Evolutionary conservation across 2,113 vertebrate species (phyloP).

Genomic region (Rutilus rutilus): DNA sequence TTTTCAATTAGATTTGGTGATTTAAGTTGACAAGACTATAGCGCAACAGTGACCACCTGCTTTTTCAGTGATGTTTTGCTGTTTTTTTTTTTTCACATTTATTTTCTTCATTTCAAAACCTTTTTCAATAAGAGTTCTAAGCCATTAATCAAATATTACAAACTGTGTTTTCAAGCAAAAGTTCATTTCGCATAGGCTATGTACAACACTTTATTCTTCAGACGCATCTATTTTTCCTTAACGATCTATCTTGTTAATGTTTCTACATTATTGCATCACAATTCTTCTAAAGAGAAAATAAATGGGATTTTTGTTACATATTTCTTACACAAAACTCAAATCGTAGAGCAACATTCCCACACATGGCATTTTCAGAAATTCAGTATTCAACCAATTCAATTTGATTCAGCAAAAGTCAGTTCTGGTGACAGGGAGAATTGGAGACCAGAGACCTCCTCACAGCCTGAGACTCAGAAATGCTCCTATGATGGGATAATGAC

Average conservation of each 20-base stretch:
- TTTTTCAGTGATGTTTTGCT: background rate
- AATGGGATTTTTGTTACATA: background rate
- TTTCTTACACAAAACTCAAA: background rate
- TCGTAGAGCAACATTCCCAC: background rate
- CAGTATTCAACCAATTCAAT: background rate
- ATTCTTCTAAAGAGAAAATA: background rate
- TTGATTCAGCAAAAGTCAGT: slow-evolving; percentile 10
- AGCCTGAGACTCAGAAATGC: slow-evolving; percentile 32
- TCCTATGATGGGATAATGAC: slow-evolving; percentile 57
- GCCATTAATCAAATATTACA: background rate
- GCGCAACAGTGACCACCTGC: background rate
- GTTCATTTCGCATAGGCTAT: background rate
- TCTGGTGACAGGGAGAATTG: background rate
- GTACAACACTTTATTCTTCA: too few relatives aligned
- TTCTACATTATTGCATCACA: background rate
- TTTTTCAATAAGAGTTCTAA: background rate
- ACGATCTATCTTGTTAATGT: background rate
- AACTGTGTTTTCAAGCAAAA: background rate
- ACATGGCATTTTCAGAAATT: slow-evolving; percentile 10
- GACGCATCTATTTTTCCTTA: too few relatives aligned
- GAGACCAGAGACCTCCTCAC: slow-evolving; percentile 2
- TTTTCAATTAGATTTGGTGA: slow-evolving; percentile 2
- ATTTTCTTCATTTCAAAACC: background rate
- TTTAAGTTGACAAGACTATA: background rate
- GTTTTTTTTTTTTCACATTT: background rate